Conservation (phyloP, 2,797 vertebrate genomes). For the Moxostoma hubbsi region DNA sequence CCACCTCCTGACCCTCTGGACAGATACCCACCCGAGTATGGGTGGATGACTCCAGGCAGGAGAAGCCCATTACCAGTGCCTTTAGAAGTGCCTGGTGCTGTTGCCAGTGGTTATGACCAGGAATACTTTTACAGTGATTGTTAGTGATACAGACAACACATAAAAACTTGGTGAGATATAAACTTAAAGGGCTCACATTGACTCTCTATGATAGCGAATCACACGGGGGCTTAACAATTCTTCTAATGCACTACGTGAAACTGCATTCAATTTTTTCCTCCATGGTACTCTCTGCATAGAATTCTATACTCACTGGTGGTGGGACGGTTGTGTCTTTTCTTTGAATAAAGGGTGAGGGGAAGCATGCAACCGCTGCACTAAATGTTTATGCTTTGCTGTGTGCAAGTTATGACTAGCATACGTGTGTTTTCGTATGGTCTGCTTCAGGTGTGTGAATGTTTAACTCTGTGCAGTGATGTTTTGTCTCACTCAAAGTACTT, state of each 20-base stretch:
- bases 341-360: conserved; percentile 29
- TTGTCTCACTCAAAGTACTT: conserved; percentile 24
- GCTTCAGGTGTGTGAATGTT: conserved; percentile 48
- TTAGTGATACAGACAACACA: conserved; percentile 66
- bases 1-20: conserved; percentile 67
- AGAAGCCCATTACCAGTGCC: conserved; percentile 65
- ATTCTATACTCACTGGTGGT: conserved; percentile 54
- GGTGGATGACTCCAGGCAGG: conserved; percentile 68
- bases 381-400: conserved; percentile 45
- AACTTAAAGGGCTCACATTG: conserved; percentile 52
- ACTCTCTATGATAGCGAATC: conserved; percentile 62
- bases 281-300: background rate
- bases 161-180: conserved; percentile 73
- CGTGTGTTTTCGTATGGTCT: conserved; percentile 35
- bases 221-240: conserved; percentile 34
- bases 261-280: conserved; percentile 20
- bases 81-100: conserved; percentile 72
- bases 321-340: conserved; percentile 42
- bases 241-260: conserved; percentile 20
- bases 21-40: conserved; percentile 74
- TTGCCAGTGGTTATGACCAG: conserved; percentile 71
- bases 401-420: conserved; percentile 37
- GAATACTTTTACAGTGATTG: conserved; percentile 65
- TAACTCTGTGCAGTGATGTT: conserved; percentile 47
- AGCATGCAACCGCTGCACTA: conserved; percentile 22